Base-by-base conservation (phyloP, 53 echinoderm and acorn worm genomes). In the Stichopus horrens region DNA sequence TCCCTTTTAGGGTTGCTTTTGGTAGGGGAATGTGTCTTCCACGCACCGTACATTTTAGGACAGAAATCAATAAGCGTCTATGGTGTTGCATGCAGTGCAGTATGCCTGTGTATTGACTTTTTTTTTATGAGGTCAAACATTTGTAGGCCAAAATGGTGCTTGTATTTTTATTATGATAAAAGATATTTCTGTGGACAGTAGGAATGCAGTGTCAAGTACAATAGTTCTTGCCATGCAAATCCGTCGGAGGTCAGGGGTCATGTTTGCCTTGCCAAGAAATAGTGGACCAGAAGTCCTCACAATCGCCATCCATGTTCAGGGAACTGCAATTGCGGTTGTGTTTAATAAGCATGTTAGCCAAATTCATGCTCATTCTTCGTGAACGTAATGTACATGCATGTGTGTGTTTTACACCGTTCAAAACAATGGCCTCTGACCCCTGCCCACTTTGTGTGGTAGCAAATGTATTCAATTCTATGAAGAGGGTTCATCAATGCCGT, bases 61-160 rank as follows among this genome's bases (percentile, higher is more conserved):
- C 5, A 20, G 19, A n/a, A 71, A 16, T 71, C 71, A 53, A 80
- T 80, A 80, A 80, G 54, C 57, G 80, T 80, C 80, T 56, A 80
- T 13, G 54, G 80, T 56, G 54, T 80, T 80, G 80, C 37, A 37
- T 37, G 37, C 80, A 80, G 80, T 80, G 80, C 80, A 80, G 55
- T 80, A 57, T 80, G 80, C 80, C 80, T 80, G 55, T 80, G 80
- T 80, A 78, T 78, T 80, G 51, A 14, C 54, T 55, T 80, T 37
- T 37, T 37, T 37, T 21, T 77, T 80, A 80, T 80, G 80, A 80
- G 80, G 71, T 71, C 18, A 71, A 58, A 57, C 56, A 55, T 80
- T 58, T 37, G 37, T 37, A 37, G 58, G 57, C 80, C 58, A 80
- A 37, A 52, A 80, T 80, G 80, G 80, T 80, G 80, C 80, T 80